A percentile compares a stretch with the other conserved stretches of the same genome.
Conservation (phyloP, 2,888 invertebrate species). For the Sminthurinus aureus region DNA sequence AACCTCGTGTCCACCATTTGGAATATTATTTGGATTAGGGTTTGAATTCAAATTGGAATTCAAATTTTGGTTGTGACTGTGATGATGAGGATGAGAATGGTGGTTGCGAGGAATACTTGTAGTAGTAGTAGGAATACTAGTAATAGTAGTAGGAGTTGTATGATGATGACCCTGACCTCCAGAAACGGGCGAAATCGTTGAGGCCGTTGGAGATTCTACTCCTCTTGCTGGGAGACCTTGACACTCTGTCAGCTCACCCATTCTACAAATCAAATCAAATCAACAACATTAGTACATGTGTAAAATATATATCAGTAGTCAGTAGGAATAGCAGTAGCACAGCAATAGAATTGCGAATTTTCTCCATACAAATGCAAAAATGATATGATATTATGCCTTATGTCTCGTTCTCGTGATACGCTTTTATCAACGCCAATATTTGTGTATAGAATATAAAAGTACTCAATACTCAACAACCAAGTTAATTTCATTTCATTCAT, state of each 20-base stretch:
- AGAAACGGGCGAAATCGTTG: constrained; percentile 3
- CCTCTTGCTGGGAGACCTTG: constrained; percentile 40
- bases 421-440: neutral
- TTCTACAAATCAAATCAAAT: constrained; percentile 25
- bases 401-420: neutral
- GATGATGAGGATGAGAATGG: neutral
- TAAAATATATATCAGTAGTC: neutral
- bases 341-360: neutral
- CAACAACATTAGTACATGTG: neutral
- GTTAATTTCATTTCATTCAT: too few relatives aligned
- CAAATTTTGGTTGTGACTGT: neutral
- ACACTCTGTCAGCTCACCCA: constrained; percentile 42
- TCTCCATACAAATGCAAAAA: neutral
- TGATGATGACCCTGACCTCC: constrained; percentile 37
- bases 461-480: too few relatives aligned
- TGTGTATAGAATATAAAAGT: too few relatives aligned
- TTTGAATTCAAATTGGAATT: constrained; percentile 6
- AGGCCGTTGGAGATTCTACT: constrained; percentile 30
- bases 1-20: neutral
- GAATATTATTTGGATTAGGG: neutral
- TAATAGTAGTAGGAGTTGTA: neutral
- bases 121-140: neutral
- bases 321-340: neutral
- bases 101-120: too few relatives aligned
- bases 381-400: neutral